Base-by-base conservation (phyloP, 2,797 vertebrate genomes). In the Ctenosaura bakeri region DNA sequence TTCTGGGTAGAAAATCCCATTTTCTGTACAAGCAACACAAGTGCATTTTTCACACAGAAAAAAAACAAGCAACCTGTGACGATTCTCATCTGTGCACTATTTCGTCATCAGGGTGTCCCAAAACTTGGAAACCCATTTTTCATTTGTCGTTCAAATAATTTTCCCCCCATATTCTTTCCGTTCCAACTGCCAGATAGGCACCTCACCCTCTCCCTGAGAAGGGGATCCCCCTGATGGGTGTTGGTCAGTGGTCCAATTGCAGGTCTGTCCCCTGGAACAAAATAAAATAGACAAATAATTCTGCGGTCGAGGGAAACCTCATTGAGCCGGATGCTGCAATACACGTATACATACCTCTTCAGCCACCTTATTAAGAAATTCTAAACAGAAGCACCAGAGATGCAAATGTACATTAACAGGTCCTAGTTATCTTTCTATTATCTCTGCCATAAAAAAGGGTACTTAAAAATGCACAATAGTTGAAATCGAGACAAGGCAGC, bases 181-280 rank as follows among this genome's bases (percentile, higher is more conserved):
- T 32, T 29, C 66, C 66, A 69, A 32, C 69, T 54, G 80, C 0
- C 4, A 1, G 71, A 0, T 2, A 46, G 42, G n/a, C 10, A 85
- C 24, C 86, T 93, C 74, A 98, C 97, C 95, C 96, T 97, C 62
- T 96, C 94, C 92, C 80, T 86, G 0, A 85, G 92, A 38, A 95
- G 62, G 2, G 89, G 26, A 8, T 95, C 91, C 0, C 18, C 0
- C 0, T n/a, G 32, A 4, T 52, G 89, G 64, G 74, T 38, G 26
- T 24, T 87, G 3, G n/a, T 80, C 14, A 89, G 83, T 83, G 91
- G 85, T 29, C 79, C 35, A 77, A 56, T 4, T 35, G 73, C 80
- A 32, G 18, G 89, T 6, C 90, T 0, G 2, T 54, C 42, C 4
- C 94, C 94, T 14, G 89, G 84, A 86, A 73, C 4, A 79, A 92